Base-by-base conservation (phyloP, 2,797 vertebrate genomes). In the Diplodus sargus region DNA sequence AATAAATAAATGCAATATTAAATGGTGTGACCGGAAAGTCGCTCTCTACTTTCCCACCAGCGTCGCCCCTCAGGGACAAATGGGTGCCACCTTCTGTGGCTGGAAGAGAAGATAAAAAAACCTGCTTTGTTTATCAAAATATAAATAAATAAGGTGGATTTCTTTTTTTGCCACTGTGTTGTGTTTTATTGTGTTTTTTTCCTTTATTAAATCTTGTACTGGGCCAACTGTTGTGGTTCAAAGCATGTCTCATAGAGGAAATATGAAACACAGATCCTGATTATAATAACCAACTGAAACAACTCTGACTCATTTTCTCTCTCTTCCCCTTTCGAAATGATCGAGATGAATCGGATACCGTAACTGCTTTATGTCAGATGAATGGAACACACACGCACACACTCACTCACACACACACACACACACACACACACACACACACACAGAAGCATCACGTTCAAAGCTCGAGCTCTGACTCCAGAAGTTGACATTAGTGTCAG, bases 1-100 rank as follows among this genome's bases (percentile, higher is more conserved):
- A 95, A 94, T 94, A 94, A 95, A 95, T 96, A 95, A 94, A 93
- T 87, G 90, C 51, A 85, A 90, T 93, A 92, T 91, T 81, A 95
- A 95, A 94, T 92, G 94, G 93, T 96, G 94, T 90, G 94, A 96
- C 90, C 94, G 94, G 95, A 94, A 94, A 81, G 86, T 34, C 25
- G 62, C 73, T 80, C 70, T 74, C 67, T 80, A 74, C 84, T 93
- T 95, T 95, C 93, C 94, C 94, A 94, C 91, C 89, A 70, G 63
- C 0, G 45, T 66, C 25, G 59, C 58, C 79, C 57, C 70, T 67
- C 60, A 6, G 56, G 73, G 70, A 76, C 79, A 42, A 43, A 76
- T 61, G 7, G 61, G 57, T 57, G 66, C 81, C 80, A 74, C 77
- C 48, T 62, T 60, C 42, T 76, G 53, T 0, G 54, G 16, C 59